Percentiles rank a stretch among this genome's conserved stretches.
phyloP scores from a whole-genome alignment of 64 coral and sea anemone genomes.

The Exaiptasia diaphana region DNA sequence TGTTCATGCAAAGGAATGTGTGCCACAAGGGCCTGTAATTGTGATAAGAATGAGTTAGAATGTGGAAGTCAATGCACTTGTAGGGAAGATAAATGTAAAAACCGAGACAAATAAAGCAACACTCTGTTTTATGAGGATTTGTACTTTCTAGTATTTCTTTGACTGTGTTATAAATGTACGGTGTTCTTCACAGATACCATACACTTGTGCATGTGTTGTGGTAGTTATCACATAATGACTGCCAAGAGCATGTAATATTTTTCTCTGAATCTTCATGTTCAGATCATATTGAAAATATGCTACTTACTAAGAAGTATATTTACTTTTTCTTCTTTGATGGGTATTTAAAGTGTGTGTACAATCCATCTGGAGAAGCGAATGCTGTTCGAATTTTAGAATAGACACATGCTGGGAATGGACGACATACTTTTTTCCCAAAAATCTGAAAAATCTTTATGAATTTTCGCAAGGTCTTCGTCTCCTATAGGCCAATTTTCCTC shows the following conservation, averaged over 20 bases:
- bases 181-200: no score
- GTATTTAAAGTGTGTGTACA: slow-evolving; percentile 26
- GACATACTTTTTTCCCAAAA: slow-evolving; percentile 22
- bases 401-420: slow-evolving; percentile 6
- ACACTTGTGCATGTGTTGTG: no score
- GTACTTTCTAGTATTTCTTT: no score
- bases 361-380: slow-evolving; percentile 26
- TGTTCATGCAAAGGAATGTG: slow-evolving; percentile 28
- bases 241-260: no score
- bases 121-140: neutral
- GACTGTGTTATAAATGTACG: no score
- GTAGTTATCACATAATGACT: neutral
- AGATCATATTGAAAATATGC: no score
- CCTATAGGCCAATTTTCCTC: slow-evolving; percentile 28
- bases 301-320: no score
- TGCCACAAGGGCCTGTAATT: slow-evolving; percentile 27
- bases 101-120: neutral
- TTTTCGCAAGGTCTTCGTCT: neutral
- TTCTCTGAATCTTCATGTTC: no score
- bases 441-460: slow-evolving; percentile 23
- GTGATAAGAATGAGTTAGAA: neutral
- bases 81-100: slow-evolving; percentile 23
- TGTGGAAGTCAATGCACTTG: slow-evolving; percentile 6
- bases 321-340: neutral
- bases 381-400: neutral